Percentiles rank a stretch among this genome's conserved stretches.
These are phyloP conservation scores for Pterocles orientalis DNA, from an alignment of 2,113 vertebrate genomes.

Conservation along the genomic window DNA sequence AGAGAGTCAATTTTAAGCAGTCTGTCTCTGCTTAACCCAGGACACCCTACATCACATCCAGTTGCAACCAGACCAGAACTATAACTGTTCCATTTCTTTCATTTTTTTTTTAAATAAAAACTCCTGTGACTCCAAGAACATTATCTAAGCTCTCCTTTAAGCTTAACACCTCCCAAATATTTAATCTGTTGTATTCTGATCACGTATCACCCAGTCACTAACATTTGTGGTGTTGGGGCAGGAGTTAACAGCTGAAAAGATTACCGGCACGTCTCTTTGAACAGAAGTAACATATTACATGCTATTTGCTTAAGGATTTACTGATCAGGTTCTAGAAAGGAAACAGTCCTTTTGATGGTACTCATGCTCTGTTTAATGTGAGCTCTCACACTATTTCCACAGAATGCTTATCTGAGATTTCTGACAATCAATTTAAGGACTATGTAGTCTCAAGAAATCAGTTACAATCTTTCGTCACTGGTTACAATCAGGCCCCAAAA, in stretches of 20 bases:
- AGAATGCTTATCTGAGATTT: neutral
- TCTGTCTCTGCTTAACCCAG: too few relatives aligned
- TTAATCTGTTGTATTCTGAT: neutral
- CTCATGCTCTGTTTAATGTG: neutral
- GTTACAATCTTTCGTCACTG: neutral
- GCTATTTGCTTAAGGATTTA: conserved; percentile 35
- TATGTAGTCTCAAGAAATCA: neutral
- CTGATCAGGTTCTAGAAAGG: neutral
- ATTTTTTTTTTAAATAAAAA: neutral
- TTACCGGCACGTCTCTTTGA: conserved; percentile 8
- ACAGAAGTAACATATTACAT: neutral
- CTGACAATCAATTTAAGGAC: neutral
- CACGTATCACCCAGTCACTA: neutral
- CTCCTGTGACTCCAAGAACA: neutral
- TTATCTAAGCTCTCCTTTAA: neutral
- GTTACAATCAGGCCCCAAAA: neutral
- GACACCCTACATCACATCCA: neutral
- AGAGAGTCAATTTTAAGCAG: too few relatives aligned
- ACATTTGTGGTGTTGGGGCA: neutral
- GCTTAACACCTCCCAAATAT: neutral
- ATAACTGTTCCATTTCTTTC: neutral
- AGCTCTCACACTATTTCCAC: neutral
- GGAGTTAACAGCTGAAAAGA: neutral
- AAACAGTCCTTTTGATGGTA: neutral
- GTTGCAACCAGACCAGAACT: neutral